Percentiles rank a stretch among this genome's conserved stretches.
These are phyloP conservation scores for Leucoraja erinaceus DNA, from an alignment of 2,113 vertebrate genomes.

Conservation along the genomic window DNA sequence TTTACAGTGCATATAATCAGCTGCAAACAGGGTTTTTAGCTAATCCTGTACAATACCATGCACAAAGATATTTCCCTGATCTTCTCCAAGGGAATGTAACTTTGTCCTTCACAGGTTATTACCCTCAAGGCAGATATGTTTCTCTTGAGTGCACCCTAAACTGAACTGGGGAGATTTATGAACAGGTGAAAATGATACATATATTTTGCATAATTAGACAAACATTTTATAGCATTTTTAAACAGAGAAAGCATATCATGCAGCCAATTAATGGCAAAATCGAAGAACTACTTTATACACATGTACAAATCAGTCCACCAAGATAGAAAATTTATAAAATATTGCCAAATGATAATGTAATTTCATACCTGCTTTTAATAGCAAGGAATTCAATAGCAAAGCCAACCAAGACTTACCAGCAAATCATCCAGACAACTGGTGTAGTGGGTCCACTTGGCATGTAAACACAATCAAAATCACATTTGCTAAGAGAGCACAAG, in stretches of 20 bases:
- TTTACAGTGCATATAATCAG: not conserved
- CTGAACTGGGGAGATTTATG: not conserved
- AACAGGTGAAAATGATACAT: not conserved
- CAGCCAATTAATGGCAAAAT: not conserved
- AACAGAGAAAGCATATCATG: not conserved
- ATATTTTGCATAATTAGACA: not conserved
- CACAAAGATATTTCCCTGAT: not conserved
- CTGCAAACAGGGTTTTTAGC: not conserved
- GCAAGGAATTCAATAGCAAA: not conserved
- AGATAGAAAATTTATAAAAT: not conserved
- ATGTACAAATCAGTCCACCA: not conserved
- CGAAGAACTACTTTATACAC: not conserved
- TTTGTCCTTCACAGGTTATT: not conserved
- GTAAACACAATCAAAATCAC: slow-evolving; percentile 4
- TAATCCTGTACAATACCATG: not conserved
- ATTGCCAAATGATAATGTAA: not conserved
- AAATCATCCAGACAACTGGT: not conserved
- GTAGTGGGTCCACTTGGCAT: too few relatives aligned
- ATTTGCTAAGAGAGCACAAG: not conserved
- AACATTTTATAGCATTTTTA: not conserved
- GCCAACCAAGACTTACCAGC: not conserved
- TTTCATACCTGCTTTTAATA: not conserved
- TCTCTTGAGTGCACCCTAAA: not conserved
- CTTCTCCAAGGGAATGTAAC: not conserved
- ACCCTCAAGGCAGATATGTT: not conserved